Evolutionary conservation across 2,888 invertebrate genomes (phyloP), one percentile per base, ranked within the genome.

Genomic region (Peribatodes rhomboidaria): DNA sequence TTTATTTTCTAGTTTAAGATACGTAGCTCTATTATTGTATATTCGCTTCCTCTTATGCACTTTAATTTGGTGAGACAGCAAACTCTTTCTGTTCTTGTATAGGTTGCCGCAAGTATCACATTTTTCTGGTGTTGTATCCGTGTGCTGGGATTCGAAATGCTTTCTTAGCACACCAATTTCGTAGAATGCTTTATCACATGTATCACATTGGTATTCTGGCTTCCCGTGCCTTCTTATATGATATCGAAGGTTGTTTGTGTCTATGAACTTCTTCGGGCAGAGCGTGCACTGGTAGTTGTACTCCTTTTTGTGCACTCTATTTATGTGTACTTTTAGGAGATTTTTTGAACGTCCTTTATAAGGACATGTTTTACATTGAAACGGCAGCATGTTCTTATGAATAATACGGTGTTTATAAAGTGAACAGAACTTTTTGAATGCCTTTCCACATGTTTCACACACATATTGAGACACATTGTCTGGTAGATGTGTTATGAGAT

Each of bases 351-450:
- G 35, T 2, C 50, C 50, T 50, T 50, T 50, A 35, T 50, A 50
- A 7, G 50, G 35, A 10, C 50, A 50, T 1, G 37, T 8, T 49
- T 56, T 50, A 50, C 58, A 64, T 13, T 55, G n/a, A 47, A 61
- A 55, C 9, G 35, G 50, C 13, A 50, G 18, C 20, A 16, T 4
- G 3, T 20, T 18, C 20, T 50, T 18, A 13, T 50, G 50, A 18
- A 50, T 31, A 1, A 18, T 7, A n/a, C 35, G 8, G 11, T 50
- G 50, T 18, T 35, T 13, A 10, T 35, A 35, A 13, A 50, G 37
- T 1, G 20, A 10, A 37, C 50, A 50, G 35, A 35, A 50, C 14
- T 50, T 50, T 35, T 50, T 50, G 13, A 50, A 50, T 7, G 37
- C 1, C n/a, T 50, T 50, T 20, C 50, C 50, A 2, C 50, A 50